These are phyloP conservation scores for Hesperophylax magnus DNA, from an alignment of 1,140 invertebrate species.

Conservation along the genomic window DNA sequence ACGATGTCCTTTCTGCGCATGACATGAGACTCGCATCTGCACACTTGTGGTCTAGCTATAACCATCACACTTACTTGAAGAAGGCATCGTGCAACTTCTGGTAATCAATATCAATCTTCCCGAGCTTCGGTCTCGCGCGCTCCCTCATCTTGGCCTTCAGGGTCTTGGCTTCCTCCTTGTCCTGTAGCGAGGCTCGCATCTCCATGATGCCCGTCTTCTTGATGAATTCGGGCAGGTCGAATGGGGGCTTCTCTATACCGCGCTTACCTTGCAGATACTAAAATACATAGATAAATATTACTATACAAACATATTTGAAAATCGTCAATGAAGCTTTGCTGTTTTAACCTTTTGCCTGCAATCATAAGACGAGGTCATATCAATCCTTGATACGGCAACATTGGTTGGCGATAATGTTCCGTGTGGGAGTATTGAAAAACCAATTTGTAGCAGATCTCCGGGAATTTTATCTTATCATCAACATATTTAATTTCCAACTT, in stretches of 20 bases:
- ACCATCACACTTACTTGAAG: slow-evolving; percentile 80
- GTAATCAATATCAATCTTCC: slow-evolving; percentile 99
- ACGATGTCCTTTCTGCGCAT: too few relatives aligned
- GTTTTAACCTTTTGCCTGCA: too few relatives aligned
- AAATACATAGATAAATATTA: slow-evolving; percentile 2
- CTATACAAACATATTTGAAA: too few relatives aligned
- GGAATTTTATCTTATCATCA: too few relatives aligned
- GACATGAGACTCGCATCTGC: too few relatives aligned
- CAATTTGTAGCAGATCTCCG: too few relatives aligned
- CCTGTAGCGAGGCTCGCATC: slow-evolving; percentile 98
- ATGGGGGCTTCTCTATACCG: slow-evolving; percentile 99
- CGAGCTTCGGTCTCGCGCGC: slow-evolving; percentile 95
- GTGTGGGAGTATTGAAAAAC: too few relatives aligned
- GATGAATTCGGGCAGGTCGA: slow-evolving; percentile 98
- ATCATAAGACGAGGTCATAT: too few relatives aligned
- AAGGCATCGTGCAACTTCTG: slow-evolving; percentile 99
- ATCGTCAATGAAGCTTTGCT: too few relatives aligned
- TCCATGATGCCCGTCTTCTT: slow-evolving; percentile 99
- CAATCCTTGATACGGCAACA: too few relatives aligned
- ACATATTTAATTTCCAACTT: too few relatives aligned
- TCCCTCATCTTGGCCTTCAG: slow-evolving; percentile 99
- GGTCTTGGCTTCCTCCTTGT: slow-evolving; percentile 97
- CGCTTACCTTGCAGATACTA: slow-evolving; percentile 91
- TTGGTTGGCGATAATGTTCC: too few relatives aligned
- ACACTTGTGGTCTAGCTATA: neutral